Conservation (phyloP, 2,888 invertebrate genomes). For the Endomychus coccineus region DNA sequence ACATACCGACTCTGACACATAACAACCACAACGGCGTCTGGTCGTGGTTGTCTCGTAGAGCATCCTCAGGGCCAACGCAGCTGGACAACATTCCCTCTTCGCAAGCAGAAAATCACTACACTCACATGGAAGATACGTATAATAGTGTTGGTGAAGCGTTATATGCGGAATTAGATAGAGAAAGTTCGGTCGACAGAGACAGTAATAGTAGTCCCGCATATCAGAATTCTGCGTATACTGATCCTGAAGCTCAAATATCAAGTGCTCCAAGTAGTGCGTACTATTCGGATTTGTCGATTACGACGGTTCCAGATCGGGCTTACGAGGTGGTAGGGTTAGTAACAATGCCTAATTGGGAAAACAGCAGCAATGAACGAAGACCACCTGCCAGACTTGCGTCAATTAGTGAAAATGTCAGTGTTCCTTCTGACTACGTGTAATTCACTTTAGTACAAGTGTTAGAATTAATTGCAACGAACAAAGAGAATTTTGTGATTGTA, state of each 20-base stretch:
- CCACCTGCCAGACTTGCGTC: slow-evolving; percentile 47
- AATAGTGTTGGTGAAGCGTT: slow-evolving; percentile 55
- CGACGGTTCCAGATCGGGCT: slow-evolving; percentile 49
- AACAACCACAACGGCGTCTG: slow-evolving; percentile 35
- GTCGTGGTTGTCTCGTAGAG: slow-evolving; percentile 39
- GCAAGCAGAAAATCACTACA: slow-evolving; percentile 63
- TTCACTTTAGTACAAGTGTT: too few species aligned
- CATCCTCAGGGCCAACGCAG: slow-evolving; percentile 38
- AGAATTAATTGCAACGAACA: too few species aligned
- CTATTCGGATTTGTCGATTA: slow-evolving; percentile 60
- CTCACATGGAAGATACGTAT: slow-evolving; percentile 60
- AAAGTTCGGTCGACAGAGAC: slow-evolving; percentile 34
- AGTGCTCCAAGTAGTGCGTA: slow-evolving; percentile 69
- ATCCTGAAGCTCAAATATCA: slow-evolving; percentile 51
- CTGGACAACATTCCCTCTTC: slow-evolving; percentile 47
- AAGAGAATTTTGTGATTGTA: too few species aligned
- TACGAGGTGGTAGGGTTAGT: slow-evolving; percentile 55
- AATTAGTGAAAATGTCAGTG: slow-evolving; percentile 49
- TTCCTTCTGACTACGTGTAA: slow-evolving; percentile 55
- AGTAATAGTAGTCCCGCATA: slow-evolving; percentile 54
- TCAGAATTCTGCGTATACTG: slow-evolving; percentile 61
- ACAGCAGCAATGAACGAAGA: slow-evolving; percentile 37
- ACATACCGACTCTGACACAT: slow-evolving; percentile 18
- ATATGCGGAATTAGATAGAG: slow-evolving; percentile 63
- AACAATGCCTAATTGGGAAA: slow-evolving; percentile 44